A percentile compares a stretch with the other conserved stretches of the same genome.
Conservation (phyloP, 37 sponge, comb jelly and placozoan species). For the Chondrilla cf. caribensis region DNA sequence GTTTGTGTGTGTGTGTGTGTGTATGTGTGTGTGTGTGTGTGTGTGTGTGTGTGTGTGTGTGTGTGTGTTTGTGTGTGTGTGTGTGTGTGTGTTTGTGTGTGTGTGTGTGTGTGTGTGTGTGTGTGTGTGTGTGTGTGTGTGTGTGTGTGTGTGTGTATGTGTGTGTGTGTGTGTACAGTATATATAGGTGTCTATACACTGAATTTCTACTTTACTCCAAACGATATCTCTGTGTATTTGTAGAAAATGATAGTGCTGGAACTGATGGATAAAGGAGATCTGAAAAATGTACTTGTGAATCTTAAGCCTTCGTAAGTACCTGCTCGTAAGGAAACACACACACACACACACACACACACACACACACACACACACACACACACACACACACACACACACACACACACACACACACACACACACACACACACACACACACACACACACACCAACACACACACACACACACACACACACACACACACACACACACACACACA, state of each 20-base stretch:
- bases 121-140: no score
- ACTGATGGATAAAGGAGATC: slow-evolving; percentile 21
- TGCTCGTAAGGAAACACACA: neutral
- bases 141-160: no score
- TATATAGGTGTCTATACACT: no score
- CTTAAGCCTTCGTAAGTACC: slow-evolving; percentile 10
- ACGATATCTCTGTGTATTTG: neutral
- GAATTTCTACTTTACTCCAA: neutral
- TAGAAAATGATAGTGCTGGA: slow-evolving; percentile 36
- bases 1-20: slow-evolving; percentile 23
- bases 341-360: no score
- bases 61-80: no score
- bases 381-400: neutral
- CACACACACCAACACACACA: no score
- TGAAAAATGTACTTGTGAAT: neutral
- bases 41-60: no score
- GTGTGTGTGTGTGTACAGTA: no score
- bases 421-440: slow-evolving; percentile 19
- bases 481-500: slow-evolving; percentile 2
- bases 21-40: slow-evolving; percentile 12
- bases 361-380: no score
- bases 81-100: no score
- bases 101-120: no score
- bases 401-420: slow-evolving; percentile 24
- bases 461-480: slow-evolving; percentile 1